Conservation (phyloP, 1,140 invertebrate species). For the Trichoplusia ni region DNA sequence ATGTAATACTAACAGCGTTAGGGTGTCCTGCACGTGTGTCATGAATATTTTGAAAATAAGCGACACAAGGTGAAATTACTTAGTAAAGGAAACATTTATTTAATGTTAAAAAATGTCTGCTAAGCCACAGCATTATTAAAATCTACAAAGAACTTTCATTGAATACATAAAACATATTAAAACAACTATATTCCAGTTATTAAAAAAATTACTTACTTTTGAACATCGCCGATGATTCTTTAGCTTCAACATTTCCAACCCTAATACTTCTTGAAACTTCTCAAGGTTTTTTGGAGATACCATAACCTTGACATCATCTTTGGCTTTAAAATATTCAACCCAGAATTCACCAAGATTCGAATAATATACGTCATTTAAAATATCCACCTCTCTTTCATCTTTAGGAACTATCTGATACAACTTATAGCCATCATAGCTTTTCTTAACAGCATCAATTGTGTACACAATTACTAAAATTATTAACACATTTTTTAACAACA, state of each 20-base stretch:
- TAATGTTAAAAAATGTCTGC: no score
- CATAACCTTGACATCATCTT: slow-evolving; percentile 54
- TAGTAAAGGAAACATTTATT: no score
- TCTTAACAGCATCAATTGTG: slow-evolving; percentile 37
- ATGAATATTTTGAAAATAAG: no score
- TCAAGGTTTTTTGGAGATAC: slow-evolving; percentile 49
- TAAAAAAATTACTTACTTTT: slow-evolving; percentile 49
- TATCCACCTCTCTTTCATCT: slow-evolving; percentile 51
- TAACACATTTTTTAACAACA: slow-evolving; percentile 6
- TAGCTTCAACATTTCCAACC: slow-evolving; percentile 36
- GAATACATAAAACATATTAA: neutral
- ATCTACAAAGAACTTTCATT: neutral
- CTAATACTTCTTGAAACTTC: slow-evolving; percentile 38
- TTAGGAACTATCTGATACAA: slow-evolving; percentile 78
- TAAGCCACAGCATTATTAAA: no score
- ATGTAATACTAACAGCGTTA: no score
- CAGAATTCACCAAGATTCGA: slow-evolving; percentile 60
- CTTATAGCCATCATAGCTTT: slow-evolving; percentile 77
- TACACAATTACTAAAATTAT: slow-evolving; percentile 23
- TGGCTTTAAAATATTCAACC: slow-evolving; percentile 53
- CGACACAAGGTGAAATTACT: no score
- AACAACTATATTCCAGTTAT: neutral
- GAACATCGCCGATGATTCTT: slow-evolving; percentile 54
- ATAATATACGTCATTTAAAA: slow-evolving; percentile 43
- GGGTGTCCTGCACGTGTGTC: no score